Evolutionary conservation across 2,113 vertebrate species (phyloP), one percentile per base, ranked within the genome.

Genomic region (Orycteropus afer): DNA sequence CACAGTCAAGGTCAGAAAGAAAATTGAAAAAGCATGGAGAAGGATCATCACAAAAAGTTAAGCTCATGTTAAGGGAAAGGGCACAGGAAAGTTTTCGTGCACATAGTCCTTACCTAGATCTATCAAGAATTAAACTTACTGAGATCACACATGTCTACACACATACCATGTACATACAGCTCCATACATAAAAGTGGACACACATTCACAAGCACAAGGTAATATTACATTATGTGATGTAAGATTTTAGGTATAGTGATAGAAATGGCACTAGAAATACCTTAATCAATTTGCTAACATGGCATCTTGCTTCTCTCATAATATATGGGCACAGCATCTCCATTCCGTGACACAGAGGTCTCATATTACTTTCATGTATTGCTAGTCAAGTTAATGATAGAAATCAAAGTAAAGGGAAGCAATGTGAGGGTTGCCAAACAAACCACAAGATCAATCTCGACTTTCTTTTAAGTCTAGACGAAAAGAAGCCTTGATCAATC

Each of bases 361-460:
- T 93, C 29, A 32, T 95, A 83, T 93, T 87, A 92, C 91, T 97
- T 97, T 97, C 88, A 96, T 97, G 95, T 90, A 57, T 73, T 87
- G 61, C 90, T 86, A 78, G 96, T 96, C 73, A 95, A 83, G 92
- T 97, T 96, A 93, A 71, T 71, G 65, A 93, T 22, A 86, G 84
- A 96, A 97, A 96, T 97, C 90, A 97, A 96, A 97, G 95, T 71
- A 18, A 88, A 81, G 32, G 57, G 27, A 93, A 88, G 92, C 34
- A 49, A 93, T 85, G 67, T 92, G 63, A 89, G 34, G 81, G 67
- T 57, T 92, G 78, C 49, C 90, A 94, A 97, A 96, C 85, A 96
- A 94, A 85, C 1, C 47, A 61, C 88, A 94, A 93, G 93, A 96
- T 96, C 96, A 97, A 86, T 92, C 88, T 95, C 91, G 90, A 93